Conservation (phyloP, 2,797 vertebrate genomes). For the Enteromius thamalakanensis region DNA sequence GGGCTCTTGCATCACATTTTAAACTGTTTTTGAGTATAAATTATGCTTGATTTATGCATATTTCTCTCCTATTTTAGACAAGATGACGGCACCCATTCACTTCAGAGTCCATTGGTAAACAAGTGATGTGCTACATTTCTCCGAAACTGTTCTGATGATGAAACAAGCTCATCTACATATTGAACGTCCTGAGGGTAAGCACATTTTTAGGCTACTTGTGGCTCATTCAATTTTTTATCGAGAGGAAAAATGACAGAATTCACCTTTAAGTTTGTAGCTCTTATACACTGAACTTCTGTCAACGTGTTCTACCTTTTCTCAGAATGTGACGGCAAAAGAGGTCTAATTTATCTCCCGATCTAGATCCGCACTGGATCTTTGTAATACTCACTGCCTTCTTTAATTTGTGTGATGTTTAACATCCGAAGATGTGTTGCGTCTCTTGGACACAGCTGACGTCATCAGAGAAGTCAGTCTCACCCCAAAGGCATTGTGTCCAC, state of each 20-base stretch:
- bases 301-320: not conserved
- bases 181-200: not conserved
- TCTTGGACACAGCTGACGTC: conserved; percentile 40
- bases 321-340: not conserved
- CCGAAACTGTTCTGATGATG: not conserved
- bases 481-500: conserved; percentile 22
- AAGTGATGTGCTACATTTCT: not conserved
- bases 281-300: not conserved
- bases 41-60: not conserved
- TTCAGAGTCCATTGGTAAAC: not conserved
- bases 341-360: not conserved
- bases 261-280: not conserved
- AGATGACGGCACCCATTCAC: not conserved
- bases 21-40: not conserved
- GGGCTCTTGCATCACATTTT: not conserved
- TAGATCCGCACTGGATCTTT: not conserved
- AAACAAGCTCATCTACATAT: not conserved
- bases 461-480: conserved; percentile 29
- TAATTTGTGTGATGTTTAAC: conserved; percentile 19
- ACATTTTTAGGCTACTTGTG: not conserved
- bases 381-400: conserved; percentile 27
- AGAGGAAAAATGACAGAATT: not conserved
- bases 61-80: not conserved
- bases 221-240: not conserved
- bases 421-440: conserved; percentile 16